These are phyloP conservation scores for Podotricha telesiphe DNA, from an alignment of 2,888 invertebrate genomes.

Conservation along the genomic window DNA sequence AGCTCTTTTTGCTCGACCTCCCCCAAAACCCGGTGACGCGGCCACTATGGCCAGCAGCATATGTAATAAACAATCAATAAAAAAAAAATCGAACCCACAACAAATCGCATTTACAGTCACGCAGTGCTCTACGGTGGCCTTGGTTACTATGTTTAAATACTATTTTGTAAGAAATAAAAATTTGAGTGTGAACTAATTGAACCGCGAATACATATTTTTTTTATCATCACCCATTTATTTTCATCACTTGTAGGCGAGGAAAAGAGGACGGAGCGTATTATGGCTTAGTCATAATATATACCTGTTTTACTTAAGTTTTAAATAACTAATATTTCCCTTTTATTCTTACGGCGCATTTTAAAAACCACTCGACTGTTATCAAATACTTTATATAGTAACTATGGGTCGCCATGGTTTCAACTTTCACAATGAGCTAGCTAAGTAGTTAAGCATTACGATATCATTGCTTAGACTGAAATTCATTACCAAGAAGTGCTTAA, in stretches of 20 bases:
- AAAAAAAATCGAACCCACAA: no score
- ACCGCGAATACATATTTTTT: neutral
- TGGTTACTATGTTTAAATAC: slow-evolving; percentile 19
- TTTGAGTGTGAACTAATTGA: neutral
- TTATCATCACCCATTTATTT: neutral
- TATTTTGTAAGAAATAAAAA: slow-evolving; percentile 9
- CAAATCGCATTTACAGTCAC: no score
- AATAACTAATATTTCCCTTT: neutral
- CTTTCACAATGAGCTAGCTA: slow-evolving; percentile 23
- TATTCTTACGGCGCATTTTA: neutral
- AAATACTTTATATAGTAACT: slow-evolving; percentile 1
- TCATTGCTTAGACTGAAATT: slow-evolving; percentile 6
- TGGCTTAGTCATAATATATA: neutral
- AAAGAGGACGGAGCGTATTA: neutral
- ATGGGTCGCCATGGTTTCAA: slow-evolving; percentile 8
- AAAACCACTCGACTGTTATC: slow-evolving; percentile 6
- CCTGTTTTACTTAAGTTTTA: neutral
- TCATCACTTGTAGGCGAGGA: neutral
- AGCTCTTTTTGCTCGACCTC: no score
- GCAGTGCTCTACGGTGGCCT: no score
- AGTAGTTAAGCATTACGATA: neutral
- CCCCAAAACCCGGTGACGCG: no score
- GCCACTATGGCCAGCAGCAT: no score
- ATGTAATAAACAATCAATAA: no score
- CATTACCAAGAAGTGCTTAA: slow-evolving; percentile 5